Evolutionary conservation across 2,888 invertebrate genomes (phyloP).

Genomic region (Agonopterix heracliana): DNA sequence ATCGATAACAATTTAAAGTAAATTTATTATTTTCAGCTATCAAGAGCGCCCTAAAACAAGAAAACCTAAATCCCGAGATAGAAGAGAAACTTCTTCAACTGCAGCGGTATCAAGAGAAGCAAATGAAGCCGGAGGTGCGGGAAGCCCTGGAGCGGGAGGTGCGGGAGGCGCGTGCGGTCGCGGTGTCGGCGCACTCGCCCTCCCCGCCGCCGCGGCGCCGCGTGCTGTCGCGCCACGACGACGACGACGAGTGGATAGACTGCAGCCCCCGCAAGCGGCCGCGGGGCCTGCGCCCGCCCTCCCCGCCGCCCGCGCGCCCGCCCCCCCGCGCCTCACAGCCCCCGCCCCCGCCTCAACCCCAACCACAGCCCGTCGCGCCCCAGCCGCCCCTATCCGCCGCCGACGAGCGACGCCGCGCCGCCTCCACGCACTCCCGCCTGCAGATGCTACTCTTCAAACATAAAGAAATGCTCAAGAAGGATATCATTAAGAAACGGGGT

Average conservation of each 20-base stretch:
- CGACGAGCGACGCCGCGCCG: slow-evolving; percentile 73
- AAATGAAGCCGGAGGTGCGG: slow-evolving; percentile 78
- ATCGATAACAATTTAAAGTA: not conserved
- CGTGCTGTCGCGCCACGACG: slow-evolving; percentile 42
- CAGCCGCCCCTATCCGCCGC: slow-evolving; percentile 25
- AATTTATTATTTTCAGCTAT: slow-evolving; percentile 78
- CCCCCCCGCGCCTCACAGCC: slow-evolving; percentile 23
- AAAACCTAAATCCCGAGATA: slow-evolving; percentile 93
- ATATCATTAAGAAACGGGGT: slow-evolving; percentile 93
- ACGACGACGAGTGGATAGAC: slow-evolving; percentile 67
- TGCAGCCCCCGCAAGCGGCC: slow-evolving; percentile 50
- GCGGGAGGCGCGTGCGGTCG: slow-evolving; percentile 28
- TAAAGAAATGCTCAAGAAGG: slow-evolving; percentile 94
- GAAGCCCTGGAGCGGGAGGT: slow-evolving; percentile 50
- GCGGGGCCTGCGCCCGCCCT: slow-evolving; percentile 24
- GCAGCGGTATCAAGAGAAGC: slow-evolving; percentile 89
- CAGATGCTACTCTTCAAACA: slow-evolving; percentile 89
- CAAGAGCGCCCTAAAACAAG: slow-evolving; percentile 93
- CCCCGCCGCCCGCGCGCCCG: slow-evolving; percentile 17
- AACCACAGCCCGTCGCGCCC: slow-evolving; percentile 13
- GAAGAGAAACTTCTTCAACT: slow-evolving; percentile 93
- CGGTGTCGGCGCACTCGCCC: slow-evolving; percentile 31
- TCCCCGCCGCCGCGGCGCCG: slow-evolving; percentile 47
- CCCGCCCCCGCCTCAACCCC: slow-evolving; percentile 25
- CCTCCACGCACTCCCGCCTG: slow-evolving; percentile 76